Base-by-base conservation (phyloP, 2,797 vertebrate species). In the Furcifer pardalis region DNA sequence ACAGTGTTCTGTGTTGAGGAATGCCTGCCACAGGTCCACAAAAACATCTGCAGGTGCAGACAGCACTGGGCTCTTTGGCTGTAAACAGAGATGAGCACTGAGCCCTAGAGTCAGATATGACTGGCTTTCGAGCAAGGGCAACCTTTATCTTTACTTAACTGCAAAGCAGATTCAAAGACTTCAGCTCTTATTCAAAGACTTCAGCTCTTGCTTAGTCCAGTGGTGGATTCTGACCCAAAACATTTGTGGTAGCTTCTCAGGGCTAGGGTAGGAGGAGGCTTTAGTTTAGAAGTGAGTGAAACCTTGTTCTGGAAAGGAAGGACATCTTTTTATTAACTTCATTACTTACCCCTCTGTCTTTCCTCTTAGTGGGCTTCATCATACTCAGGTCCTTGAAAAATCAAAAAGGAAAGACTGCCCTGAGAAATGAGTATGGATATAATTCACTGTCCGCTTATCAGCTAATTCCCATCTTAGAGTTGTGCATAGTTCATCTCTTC, bases 341-440 rank as follows among this genome's bases (percentile, higher is more conserved):
- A 56, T 52, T 10, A 81, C 73, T 86, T 77, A 86, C 84, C 65
- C 42, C 3, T 77, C 60, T 85, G 10, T 60, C 66, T 77, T 27
- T 86, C 40, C 37, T 21, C 69, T 76, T 85, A n/a, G 10, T 6
- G 27, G 63, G 32, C 68, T 68, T 86, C 44, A 71, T 81, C 52
- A 52, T 44, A 30, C 32, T n/a, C 21, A 71, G 25, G 69, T 81
- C 73, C 84, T 86, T 62, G 60, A 71, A 44, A 84, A 60, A n/a
- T 17, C 6, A 15, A 65, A 84, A 59, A 84, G 2, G 32, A 75
- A 42, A 35, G 13, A 8, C 74, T n/a, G 74, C 42, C 23, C 15
- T 27, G 21, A 84, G 66, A 71, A 2, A 46, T 5, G 27, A n/a
- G 42, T 15, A 1, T 5, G 73, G 23, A n/a, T 25, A 49, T 68